Evolutionary conservation across 1,140 invertebrate species (phyloP), one percentile per base, ranked within the genome.

Genomic region (Arctopsyche grandis): DNA sequence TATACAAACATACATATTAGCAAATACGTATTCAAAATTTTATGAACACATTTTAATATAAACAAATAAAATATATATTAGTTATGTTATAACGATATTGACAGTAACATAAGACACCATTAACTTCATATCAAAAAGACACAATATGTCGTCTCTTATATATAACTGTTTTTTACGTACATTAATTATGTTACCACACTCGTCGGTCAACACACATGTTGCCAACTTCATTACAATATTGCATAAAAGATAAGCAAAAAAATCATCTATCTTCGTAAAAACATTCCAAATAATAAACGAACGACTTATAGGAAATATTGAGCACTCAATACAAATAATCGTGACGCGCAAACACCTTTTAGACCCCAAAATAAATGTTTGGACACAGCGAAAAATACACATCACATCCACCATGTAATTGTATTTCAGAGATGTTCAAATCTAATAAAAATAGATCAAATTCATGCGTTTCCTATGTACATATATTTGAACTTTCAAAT

Each of bases 171-270:
- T 56, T 74, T 74, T 74, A 14, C 44, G 21, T 26, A 66, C 71
- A 14, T 46, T 63, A 63, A 76, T 76, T 63, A 38, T 46, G 48
- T 63, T 56, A 56, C 19, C 44, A 63, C 74, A 76, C 43, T 76
- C 58, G 73, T 75, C 43, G 74, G 52, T 76, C 56, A 66, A 16
- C 74, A 10, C 46, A 76, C 29, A 66, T 76, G 74, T 58, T 38
- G 48, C 56, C 19, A 43, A 52, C 22, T 24, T 74, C 26, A 74
- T 56, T 46, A 74, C 24, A 24, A 48, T 56, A 69, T 21, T 69
- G 63, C 5, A 22, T 19, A 19, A 3, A 5, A 22, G 12, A 19
- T n/a, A 4, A 26, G 22, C 5, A 22, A n/a, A 26, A 69, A 12
- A 22, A 26, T 69, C 63, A 26, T 69, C 21, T 69, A 69, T 69